phyloP scores from a whole-genome alignment of 2,113 vertebrate genomes.

The Leiothrix lutea region DNA sequence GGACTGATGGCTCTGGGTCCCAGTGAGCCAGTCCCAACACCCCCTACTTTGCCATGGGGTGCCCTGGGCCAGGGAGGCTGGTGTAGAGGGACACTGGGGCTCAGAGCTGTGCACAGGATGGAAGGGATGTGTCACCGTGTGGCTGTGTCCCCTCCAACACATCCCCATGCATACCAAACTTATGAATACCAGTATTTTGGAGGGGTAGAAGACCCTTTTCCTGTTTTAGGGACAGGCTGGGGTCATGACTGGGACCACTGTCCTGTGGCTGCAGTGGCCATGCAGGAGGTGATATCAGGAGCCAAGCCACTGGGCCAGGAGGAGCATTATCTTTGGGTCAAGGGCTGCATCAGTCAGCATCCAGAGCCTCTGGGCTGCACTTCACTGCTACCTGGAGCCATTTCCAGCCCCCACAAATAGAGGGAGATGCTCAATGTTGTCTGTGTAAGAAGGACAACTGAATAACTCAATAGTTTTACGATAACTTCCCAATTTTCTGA shows the following conservation, averaged over 20 bases:
- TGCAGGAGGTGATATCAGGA: not conserved
- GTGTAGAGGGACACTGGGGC: not conserved
- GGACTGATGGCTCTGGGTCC: rapidly evolving
- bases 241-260: rapidly evolving
- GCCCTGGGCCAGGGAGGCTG: rapidly evolving
- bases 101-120: rapidly evolving
- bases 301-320: not conserved
- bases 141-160: not conserved
- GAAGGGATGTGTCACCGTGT: not conserved
- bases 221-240: not conserved
- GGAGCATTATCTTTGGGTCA: not conserved
- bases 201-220: not conserved
- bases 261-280: not conserved
- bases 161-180: not conserved
- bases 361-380: not conserved
- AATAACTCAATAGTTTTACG: not conserved
- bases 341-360: rapidly evolving
- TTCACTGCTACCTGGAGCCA: not conserved
- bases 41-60: rapidly evolving
- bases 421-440: not conserved
- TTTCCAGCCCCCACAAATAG: not conserved
- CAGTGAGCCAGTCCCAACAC: not conserved
- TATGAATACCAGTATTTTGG: not conserved
- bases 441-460: not conserved
- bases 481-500: not conserved